Percentiles rank a stretch among this genome's conserved stretches.
Evolutionary conservation across 1,140 invertebrate species (phyloP).

Genomic region (Babylonia areolata): DNA sequence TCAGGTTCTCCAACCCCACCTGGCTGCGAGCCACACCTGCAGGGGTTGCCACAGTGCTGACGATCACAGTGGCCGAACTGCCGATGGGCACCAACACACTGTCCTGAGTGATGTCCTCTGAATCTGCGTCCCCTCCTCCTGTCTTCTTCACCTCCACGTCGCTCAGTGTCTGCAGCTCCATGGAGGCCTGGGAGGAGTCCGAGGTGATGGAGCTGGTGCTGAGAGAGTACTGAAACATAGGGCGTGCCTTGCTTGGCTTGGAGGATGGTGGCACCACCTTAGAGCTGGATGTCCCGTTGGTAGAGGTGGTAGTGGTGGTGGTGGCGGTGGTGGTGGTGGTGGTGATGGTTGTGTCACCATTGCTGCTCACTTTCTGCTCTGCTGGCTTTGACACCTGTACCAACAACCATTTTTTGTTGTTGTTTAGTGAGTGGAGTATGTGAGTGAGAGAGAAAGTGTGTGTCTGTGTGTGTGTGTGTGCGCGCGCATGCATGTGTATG

Average conservation of each 20-base stretch:
- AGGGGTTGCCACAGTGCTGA: neutral
- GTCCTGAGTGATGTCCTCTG: neutral
- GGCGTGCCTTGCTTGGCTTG: conserved; percentile 21
- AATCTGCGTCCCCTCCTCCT: neutral
- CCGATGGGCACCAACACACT: neutral
- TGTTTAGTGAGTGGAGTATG: too few species aligned
- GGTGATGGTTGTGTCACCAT: conserved; percentile 18
- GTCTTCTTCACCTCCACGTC: conserved; percentile 44
- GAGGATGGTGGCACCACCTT: neutral
- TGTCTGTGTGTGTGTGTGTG: too few species aligned
- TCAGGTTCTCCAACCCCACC: conserved; percentile 7
- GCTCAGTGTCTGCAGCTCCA: conserved; percentile 43
- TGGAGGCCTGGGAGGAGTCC: conserved; percentile 41
- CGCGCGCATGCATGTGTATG: too few species aligned
- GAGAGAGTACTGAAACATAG: conserved; percentile 25
- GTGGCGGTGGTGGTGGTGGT: too few species aligned
- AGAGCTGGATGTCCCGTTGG: neutral
- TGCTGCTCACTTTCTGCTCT: conserved; percentile 6
- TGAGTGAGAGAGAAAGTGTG: too few species aligned
- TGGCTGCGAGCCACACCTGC: neutral
- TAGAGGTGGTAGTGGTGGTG: too few species aligned
- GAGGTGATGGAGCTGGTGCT: conserved; percentile 28
- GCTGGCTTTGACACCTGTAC: neutral
- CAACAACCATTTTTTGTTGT: neutral
- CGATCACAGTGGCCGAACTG: neutral